These are phyloP conservation scores for Agapostemon virescens DNA, from an alignment of 2,888 invertebrate genomes.

Conservation along the genomic window DNA sequence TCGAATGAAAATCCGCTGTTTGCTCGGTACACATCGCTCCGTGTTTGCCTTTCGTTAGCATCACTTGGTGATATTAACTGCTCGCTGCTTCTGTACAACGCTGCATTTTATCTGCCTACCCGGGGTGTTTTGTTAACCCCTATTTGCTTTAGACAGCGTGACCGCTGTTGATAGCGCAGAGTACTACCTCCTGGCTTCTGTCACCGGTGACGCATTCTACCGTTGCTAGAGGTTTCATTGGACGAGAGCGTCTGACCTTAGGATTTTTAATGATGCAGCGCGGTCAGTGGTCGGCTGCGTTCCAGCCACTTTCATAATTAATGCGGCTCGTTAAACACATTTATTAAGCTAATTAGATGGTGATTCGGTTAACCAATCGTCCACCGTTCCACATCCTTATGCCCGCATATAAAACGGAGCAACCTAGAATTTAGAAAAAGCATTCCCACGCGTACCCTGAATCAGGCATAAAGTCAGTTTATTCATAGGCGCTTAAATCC, in stretches of 20 bases:
- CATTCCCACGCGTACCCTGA: constrained; percentile 14
- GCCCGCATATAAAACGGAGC: neutral
- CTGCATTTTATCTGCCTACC: constrained; percentile 9
- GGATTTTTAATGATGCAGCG: constrained; percentile 8
- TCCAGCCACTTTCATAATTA: constrained; percentile 4
- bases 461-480: constrained; percentile 45
- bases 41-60: constrained; percentile 38
- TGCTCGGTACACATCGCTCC: constrained; percentile 7
- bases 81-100: constrained; percentile 24
- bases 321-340: neutral
- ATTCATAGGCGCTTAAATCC: constrained; percentile 35
- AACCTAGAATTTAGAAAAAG: constrained; percentile 4
- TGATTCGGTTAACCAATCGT: neutral
- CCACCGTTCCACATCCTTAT: neutral
- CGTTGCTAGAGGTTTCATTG: neutral
- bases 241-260: constrained; percentile 8
- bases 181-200: neutral
- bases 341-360: neutral
- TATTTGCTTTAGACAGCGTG: neutral
- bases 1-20: constrained; percentile 35
- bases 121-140: neutral
- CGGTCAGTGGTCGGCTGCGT: neutral
- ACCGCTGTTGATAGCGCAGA: too few species aligned
- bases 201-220: constrained; percentile 5
- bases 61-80: constrained; percentile 33